phyloP scores from a whole-genome alignment of 1,140 invertebrate genomes.

The Aphelinus atriplicis region DNA sequence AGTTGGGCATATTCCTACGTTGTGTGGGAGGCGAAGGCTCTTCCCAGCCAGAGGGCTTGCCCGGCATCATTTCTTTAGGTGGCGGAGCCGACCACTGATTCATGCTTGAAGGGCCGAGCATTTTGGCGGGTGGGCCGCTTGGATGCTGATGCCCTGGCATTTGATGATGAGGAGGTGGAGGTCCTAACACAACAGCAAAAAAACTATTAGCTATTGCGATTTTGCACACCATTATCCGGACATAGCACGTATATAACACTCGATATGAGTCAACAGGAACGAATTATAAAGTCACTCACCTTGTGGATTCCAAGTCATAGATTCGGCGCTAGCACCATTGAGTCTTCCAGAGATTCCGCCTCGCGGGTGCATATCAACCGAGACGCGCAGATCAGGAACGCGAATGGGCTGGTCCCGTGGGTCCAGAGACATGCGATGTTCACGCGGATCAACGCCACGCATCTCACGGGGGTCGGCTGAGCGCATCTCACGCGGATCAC shows the following conservation, averaged over 20 bases:
- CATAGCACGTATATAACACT: too few relatives aligned
- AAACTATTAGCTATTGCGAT: too few relatives aligned
- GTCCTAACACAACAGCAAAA: conserved; percentile 42
- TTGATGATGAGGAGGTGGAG: conserved; percentile 66
- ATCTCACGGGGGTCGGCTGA: conserved; percentile 67
- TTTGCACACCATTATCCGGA: too few relatives aligned
- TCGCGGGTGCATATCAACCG: conserved; percentile 70
- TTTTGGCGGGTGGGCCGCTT: conserved; percentile 62
- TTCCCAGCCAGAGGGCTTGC: conserved; percentile 83
- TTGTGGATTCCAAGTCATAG: conserved; percentile 82
- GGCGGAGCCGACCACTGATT: conserved; percentile 75
- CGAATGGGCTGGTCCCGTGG: conserved; percentile 75
- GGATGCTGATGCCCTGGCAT: conserved; percentile 69
- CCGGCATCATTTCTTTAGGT: conserved; percentile 73
- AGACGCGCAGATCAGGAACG: conserved; percentile 64
- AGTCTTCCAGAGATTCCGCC: conserved; percentile 81
- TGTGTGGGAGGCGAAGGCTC: conserved; percentile 88
- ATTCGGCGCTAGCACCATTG: conserved; percentile 72
- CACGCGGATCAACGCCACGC: conserved; percentile 65
- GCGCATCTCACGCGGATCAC: conserved; percentile 69
- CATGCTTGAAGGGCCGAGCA: conserved; percentile 66
- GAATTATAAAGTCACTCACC: conserved; percentile 11
- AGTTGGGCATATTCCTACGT: conserved; percentile 79
- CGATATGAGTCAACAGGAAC: too few relatives aligned
- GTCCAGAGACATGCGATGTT: conserved; percentile 71